phyloP scores from a whole-genome alignment of 1,140 invertebrate species.

The Dendrolimus kikuchii region DNA sequence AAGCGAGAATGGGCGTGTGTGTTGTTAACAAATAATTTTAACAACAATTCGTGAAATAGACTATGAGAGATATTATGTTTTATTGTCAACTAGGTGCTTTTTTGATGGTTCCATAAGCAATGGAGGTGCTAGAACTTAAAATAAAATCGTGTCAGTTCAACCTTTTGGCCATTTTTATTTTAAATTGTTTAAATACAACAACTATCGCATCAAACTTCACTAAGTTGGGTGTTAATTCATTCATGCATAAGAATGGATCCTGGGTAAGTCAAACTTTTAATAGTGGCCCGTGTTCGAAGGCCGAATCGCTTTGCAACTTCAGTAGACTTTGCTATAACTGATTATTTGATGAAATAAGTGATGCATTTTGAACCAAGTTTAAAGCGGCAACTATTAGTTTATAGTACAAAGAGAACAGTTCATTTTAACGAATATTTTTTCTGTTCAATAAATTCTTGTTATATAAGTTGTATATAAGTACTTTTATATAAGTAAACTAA shows the following conservation, averaged over 20 bases:
- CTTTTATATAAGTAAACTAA: no score
- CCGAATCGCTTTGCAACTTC: constrained; percentile 22
- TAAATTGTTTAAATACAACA: not conserved
- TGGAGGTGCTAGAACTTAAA: no score
- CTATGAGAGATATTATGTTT: no score
- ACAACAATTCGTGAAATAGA: no score
- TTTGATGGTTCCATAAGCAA: no score
- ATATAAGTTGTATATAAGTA: no score
- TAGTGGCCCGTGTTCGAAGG: constrained; percentile 17
- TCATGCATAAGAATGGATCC: constrained; percentile 28
- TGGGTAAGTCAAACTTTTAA: constrained; percentile 24
- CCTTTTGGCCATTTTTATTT: not conserved
- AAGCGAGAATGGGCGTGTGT: no score
- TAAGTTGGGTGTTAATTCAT: constrained; percentile 19
- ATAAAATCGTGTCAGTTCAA: not conserved
- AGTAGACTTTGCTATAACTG: constrained; percentile 13
- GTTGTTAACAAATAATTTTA: no score
- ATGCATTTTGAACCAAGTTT: not conserved
- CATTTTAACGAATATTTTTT: no score
- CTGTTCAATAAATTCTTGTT: no score
- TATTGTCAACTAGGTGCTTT: no score
- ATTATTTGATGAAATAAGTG: constrained; percentile 11
- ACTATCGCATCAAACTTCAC: constrained; percentile 8
- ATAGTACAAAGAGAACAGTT: not conserved
- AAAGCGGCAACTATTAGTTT: not conserved